Conservation (phyloP, 2,113 vertebrate species). For the Petromus typicus region DNA sequence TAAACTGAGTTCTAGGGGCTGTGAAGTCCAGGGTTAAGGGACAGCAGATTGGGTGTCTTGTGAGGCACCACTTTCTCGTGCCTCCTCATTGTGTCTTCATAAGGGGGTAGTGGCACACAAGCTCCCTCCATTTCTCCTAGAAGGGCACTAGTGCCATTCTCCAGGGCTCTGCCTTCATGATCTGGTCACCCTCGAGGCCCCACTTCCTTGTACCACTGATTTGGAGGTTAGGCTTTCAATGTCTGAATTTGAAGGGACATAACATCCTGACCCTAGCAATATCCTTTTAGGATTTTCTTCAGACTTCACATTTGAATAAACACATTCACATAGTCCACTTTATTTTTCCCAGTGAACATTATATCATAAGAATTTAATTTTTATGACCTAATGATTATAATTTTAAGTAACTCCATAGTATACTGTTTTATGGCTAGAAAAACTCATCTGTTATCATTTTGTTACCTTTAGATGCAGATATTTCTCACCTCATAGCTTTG, state of each 20-base stretch:
- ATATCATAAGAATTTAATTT: background rate
- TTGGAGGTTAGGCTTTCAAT: background rate
- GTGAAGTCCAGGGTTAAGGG: background rate
- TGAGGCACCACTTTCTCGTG: background rate
- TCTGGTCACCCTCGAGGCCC: background rate
- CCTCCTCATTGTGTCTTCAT: background rate
- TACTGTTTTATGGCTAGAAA: background rate
- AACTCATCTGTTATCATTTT: background rate
- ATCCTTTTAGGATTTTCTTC: background rate
- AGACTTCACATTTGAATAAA: background rate
- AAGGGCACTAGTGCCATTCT: background rate
- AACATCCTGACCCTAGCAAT: background rate
- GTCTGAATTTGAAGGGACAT: background rate
- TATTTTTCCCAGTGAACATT: slow-evolving; percentile 14
- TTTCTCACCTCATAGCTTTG: background rate
- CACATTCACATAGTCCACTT: background rate
- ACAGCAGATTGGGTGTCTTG: too few species aligned
- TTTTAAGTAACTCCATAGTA: background rate
- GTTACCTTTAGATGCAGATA: background rate
- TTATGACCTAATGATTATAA: background rate
- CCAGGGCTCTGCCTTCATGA: background rate
- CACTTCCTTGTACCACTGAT: background rate
- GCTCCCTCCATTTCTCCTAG: background rate
- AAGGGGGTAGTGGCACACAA: background rate
- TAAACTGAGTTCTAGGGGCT: background rate